Conservation (phyloP, 2,113 vertebrate genomes). For the Eurypyga helias region DNA sequence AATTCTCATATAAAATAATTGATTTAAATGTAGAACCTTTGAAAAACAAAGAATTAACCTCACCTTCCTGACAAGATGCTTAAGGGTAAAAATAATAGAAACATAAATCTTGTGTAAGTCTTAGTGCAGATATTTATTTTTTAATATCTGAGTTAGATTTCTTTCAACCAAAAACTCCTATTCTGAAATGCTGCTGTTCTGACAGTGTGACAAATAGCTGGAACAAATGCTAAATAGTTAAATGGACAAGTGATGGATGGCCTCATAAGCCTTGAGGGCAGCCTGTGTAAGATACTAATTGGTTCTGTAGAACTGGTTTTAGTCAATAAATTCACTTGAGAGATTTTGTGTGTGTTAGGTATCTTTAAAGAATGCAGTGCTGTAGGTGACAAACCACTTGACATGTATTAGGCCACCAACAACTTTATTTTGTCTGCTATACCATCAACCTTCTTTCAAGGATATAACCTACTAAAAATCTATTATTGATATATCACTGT, state of each 20-base stretch:
- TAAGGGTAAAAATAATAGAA: constrained; percentile 76
- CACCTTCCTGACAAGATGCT: constrained; percentile 51
- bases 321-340: constrained; percentile 85
- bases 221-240: constrained; percentile 86
- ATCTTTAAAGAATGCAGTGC: constrained; percentile 70
- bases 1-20: constrained; percentile 37
- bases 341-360: constrained; percentile 53
- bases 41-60: constrained; percentile 56
- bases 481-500: neutral
- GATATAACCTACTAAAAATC: neutral
- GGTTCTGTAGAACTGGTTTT: constrained; percentile 83
- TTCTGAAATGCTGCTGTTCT: constrained; percentile 77
- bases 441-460: constrained; percentile 33
- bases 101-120: constrained; percentile 72
- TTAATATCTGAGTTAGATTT: constrained; percentile 71
- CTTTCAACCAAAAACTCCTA: constrained; percentile 77
- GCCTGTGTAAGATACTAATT: constrained; percentile 83
- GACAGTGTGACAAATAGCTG: constrained; percentile 86
- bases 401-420: constrained; percentile 54
- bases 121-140: constrained; percentile 24
- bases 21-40: constrained; percentile 43
- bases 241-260: constrained; percentile 86
- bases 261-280: constrained; percentile 82
- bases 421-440: constrained; percentile 45
- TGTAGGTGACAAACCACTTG: constrained; percentile 72